Percentiles rank a stretch among this genome's conserved stretches.
phyloP scores from a whole-genome alignment of 2,113 vertebrate species.

The Oreocharis arfaki region DNA sequence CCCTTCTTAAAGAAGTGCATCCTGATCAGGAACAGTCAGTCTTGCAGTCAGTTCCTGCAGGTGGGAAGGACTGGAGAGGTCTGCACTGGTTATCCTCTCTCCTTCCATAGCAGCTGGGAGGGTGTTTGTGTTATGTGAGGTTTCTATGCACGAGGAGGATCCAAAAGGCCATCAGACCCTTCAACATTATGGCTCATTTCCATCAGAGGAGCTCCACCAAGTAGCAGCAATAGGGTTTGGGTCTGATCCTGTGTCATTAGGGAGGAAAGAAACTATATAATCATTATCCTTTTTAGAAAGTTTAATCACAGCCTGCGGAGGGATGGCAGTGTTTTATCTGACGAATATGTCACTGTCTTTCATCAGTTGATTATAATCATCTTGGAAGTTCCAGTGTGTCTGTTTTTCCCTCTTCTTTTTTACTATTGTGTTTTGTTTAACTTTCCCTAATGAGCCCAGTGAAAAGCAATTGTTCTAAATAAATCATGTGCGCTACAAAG shows the following conservation, averaged over 20 bases:
- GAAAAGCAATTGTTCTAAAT: constrained; percentile 70
- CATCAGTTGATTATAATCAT: constrained; percentile 57
- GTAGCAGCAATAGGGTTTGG: neutral
- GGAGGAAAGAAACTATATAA: neutral
- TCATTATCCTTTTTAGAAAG: neutral
- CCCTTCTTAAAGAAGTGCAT: neutral
- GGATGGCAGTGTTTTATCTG: constrained; percentile 20
- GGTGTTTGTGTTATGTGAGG: fast-evolving
- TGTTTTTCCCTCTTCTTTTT: constrained; percentile 42
- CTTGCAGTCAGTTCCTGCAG: neutral
- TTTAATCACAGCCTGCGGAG: neutral
- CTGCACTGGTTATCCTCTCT: neutral
- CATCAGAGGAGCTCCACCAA: neutral
- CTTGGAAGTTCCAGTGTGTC: constrained; percentile 45
- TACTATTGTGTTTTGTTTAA: constrained; percentile 62
- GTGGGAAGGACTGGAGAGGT: neutral
- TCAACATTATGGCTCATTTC: neutral
- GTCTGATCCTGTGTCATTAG: neutral
- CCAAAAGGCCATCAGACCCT: neutral
- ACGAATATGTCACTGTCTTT: constrained; percentile 44
- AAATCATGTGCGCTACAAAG: constrained; percentile 64
- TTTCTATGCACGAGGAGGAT: neutral
- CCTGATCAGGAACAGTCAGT: neutral
- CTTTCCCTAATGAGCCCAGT: constrained; percentile 62
- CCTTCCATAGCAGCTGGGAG: neutral